Percentiles rank a stretch among this genome's conserved stretches.
Evolutionary conservation across 2,113 vertebrate species (phyloP).

Genomic region (Sphaerodactylus townsendi): DNA sequence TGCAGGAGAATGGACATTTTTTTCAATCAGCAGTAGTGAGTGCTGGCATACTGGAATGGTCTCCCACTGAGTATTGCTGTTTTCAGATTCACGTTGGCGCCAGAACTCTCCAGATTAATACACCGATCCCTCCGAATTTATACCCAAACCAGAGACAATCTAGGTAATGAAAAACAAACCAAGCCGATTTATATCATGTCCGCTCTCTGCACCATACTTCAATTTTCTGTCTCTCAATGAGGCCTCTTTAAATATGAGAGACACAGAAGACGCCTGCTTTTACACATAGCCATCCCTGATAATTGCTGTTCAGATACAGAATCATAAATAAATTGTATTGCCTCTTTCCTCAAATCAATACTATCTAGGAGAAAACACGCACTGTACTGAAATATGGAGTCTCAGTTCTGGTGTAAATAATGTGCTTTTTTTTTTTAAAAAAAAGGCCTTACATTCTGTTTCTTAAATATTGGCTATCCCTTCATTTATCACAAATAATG

Average conservation of each 20-base stretch:
- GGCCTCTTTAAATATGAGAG: background rate
- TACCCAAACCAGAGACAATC: background rate
- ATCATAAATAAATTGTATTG: background rate
- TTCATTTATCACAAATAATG: background rate
- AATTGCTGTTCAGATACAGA: background rate
- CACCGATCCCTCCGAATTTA: background rate
- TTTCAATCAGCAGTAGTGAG: no score
- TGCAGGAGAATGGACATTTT: no score
- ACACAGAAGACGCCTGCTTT: background rate
- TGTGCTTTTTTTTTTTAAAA: background rate
- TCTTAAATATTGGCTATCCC: background rate
- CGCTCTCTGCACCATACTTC: background rate
- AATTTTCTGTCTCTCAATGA: background rate
- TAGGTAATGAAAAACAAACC: background rate
- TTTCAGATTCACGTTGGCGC: no score
- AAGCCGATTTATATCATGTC: background rate
- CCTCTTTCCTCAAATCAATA: background rate
- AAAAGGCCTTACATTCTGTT: background rate
- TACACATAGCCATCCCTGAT: background rate
- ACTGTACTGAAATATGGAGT: background rate
- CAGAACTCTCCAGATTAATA: no score
- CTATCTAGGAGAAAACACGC: background rate
- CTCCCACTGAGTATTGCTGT: no score
- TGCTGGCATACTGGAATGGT: no score
- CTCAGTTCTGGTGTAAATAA: background rate